Base-by-base conservation (phyloP, 2,113 vertebrate species). In the Romanogobio albipinnatus region DNA sequence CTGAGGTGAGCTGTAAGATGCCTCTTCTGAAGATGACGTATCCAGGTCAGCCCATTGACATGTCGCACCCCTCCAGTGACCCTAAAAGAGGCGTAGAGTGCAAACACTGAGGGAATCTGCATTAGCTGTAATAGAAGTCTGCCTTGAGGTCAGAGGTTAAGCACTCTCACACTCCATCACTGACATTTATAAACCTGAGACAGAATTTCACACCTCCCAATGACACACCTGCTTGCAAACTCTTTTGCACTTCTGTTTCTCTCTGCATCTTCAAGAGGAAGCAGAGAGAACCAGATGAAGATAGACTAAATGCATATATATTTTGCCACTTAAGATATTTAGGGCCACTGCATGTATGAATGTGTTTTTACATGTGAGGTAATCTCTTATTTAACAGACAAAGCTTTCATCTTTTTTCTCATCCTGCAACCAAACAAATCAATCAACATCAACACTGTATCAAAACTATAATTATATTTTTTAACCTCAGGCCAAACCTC, bases 141-240 rank as follows among this genome's bases (percentile, higher is more conserved):
- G 47, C 39, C 59, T 43, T 66, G 22, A 75, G 68, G 84, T 75
- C 76, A 81, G 47, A 80, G 84, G 84, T 86, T 83, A 86, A 88
- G 80, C 17, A 76, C 74, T 78, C 64, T 75, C 22, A 61, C 58
- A 81, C 79, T 66, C 79, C 79, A 82, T 86, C 71, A 66, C n/a
- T 86, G 70, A 76, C 59, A 76, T 75, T 76, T 76, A 81, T 73
- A 49, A 53, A 81, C 78, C 70, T 74, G 74, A 86, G 62, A 76
- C 73, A 82, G 79, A 74, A 86, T 68, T 81, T 86, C 78, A 15
- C 61, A 86, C 11, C 9, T 56, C 79, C 51, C 45, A 86, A 9
- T 85, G 68, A 81, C 77, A 81, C 53, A 39, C 47, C 58, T 24
- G 61, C 62, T 51, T 3, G 3, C 58, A 17, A 53, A 56, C 49